These are phyloP conservation scores for Solenopsis invicta DNA, from an alignment of 1,140 invertebrate species.

Conservation along the genomic window DNA sequence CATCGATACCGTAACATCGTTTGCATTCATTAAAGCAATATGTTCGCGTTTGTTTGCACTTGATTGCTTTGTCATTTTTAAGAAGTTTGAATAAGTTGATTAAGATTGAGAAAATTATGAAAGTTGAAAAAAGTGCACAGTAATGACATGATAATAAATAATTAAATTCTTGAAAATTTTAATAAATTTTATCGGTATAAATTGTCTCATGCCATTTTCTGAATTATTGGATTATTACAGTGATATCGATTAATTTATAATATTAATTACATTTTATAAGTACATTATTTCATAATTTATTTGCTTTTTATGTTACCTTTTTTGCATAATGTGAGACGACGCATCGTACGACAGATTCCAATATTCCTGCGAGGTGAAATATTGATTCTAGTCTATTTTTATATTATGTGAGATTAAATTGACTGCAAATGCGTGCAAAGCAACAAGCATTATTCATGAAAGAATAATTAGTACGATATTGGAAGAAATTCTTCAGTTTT, in stretches of 20 bases:
- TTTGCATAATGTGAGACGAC: neutral
- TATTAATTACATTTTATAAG: neutral
- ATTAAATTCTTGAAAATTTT: neutral
- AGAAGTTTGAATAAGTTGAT: neutral
- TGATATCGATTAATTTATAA: conserved; percentile 20
- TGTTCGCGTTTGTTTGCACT: neutral
- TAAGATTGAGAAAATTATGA: neutral
- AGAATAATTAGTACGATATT: conserved; percentile 10
- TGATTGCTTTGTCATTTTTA: neutral
- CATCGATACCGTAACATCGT: neutral
- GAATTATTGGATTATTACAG: conserved; percentile 5
- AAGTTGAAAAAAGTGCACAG: neutral
- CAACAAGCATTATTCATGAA: neutral
- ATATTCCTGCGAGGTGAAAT: conserved; percentile 42
- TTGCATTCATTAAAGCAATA: neutral
- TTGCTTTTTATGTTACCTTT: neutral
- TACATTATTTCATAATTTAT: conserved; percentile 44
- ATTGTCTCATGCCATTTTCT: neutral
- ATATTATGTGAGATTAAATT: conserved; percentile 47
- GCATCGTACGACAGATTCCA: conserved; percentile 28
- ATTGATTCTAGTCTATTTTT: conserved; percentile 56
- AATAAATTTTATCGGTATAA: neutral
- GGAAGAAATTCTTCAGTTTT: conserved; percentile 3
- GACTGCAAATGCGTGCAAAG: conserved; percentile 25
- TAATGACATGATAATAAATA: conserved; percentile 9